Conservation (phyloP, 2,113 vertebrate genomes). For the Fregata magnificens region DNA sequence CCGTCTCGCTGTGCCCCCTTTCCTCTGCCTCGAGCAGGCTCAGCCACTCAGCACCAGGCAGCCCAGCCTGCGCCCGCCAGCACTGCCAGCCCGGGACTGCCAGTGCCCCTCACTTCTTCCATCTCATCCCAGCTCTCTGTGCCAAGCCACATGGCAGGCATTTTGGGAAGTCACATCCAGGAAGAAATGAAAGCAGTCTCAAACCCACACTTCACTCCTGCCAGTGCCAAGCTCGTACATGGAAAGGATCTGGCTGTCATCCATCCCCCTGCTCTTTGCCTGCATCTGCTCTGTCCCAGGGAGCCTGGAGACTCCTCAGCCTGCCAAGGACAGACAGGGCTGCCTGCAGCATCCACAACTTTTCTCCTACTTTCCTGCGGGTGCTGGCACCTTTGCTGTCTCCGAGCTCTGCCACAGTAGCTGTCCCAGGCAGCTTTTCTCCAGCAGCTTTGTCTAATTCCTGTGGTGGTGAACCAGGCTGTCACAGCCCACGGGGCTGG, state of each 20-base stretch:
- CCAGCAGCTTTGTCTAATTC: background rate
- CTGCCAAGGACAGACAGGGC: background rate
- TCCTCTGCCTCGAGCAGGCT: background rate
- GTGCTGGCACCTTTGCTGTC: background rate
- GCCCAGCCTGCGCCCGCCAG: background rate
- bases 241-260: background rate
- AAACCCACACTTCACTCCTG: background rate
- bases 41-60: background rate
- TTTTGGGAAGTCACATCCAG: background rate
- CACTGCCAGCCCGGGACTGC: background rate
- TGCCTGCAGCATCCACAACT: background rate
- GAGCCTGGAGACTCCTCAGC: background rate
- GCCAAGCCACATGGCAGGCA: background rate
- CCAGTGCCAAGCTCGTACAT: background rate
- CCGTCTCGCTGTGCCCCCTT: background rate
- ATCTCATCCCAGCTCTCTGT: background rate
- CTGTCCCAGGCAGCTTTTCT: background rate
- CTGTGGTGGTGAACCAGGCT: background rate
- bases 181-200: background rate
- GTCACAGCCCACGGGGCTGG: accelerated
- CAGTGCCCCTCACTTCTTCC: background rate
- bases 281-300: background rate
- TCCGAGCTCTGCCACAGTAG: accelerated
- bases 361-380: background rate
- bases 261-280: background rate